These are phyloP conservation scores for Sipha maydis DNA, from an alignment of 2,888 invertebrate genomes.

Conservation along the genomic window DNA sequence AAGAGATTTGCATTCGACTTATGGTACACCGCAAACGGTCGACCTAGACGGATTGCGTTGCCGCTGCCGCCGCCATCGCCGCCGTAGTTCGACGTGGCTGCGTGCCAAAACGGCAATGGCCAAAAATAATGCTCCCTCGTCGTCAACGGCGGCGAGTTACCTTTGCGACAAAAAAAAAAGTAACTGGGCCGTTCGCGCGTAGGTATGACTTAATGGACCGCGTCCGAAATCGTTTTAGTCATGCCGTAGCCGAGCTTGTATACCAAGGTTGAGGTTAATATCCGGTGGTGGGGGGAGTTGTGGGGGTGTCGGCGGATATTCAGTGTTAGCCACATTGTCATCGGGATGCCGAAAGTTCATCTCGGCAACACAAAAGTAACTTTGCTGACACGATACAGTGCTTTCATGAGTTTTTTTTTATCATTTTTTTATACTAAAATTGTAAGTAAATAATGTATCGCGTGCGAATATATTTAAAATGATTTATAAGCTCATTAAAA, in stretches of 20 bases:
- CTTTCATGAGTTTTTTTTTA: background rate
- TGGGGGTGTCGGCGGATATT: background rate
- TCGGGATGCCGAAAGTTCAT: background rate
- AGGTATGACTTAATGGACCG: conserved; percentile 15
- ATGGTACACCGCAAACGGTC: background rate
- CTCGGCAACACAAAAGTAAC: too few species aligned
- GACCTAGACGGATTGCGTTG: background rate
- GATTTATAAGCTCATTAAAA: conserved; percentile 37
- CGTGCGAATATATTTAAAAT: conserved; percentile 12
- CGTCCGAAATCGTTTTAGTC: conserved; percentile 19
- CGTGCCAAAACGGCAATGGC: conserved; percentile 31
- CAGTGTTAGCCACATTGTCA: background rate
- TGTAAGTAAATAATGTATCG: background rate
- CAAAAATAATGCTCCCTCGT: conserved; percentile 51
- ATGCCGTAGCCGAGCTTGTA: background rate
- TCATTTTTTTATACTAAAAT: background rate
- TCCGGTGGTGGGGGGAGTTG: background rate
- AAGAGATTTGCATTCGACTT: conserved; percentile 13
- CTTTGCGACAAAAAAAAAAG: conserved; percentile 29
- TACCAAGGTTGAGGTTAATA: conserved; percentile 39
- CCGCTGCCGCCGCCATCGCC: conserved; percentile 13
- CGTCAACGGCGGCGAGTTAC: background rate
- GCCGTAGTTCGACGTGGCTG: conserved; percentile 16
- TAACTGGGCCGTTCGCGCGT: conserved; percentile 42
- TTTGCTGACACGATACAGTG: background rate